These are phyloP conservation scores for Sylvia atricapilla DNA, from an alignment of 2,113 vertebrate genomes.

Conservation along the genomic window DNA sequence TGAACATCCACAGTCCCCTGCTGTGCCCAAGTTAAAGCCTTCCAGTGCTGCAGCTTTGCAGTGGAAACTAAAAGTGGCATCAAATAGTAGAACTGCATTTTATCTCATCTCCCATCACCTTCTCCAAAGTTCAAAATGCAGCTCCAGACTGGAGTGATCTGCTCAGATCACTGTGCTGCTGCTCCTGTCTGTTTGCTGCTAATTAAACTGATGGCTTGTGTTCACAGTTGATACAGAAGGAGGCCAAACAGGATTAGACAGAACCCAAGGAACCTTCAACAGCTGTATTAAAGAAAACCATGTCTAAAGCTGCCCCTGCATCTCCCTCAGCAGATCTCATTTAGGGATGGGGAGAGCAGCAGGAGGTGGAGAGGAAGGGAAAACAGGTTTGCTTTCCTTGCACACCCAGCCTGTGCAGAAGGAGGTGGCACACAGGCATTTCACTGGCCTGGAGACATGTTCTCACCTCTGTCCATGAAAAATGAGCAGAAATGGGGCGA, in stretches of 20 bases:
- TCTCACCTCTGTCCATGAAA: neutral
- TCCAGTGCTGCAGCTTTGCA: neutral
- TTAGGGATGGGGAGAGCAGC: neutral
- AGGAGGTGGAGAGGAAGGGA: neutral
- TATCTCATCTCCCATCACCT: neutral
- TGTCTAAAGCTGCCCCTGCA: neutral
- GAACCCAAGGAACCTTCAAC: neutral
- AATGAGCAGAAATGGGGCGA: neutral
- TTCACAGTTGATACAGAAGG: neutral
- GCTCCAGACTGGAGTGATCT: neutral
- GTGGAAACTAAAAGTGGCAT: neutral
- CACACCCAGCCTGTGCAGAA: neutral
- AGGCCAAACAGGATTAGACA: neutral
- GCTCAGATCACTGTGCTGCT: neutral
- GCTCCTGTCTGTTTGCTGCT: neutral
- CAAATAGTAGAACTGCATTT: neutral
- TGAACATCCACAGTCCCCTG: neutral
- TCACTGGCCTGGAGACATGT: rapidly evolving
- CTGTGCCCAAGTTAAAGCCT: neutral
- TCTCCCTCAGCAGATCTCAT: neutral
- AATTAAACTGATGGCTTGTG: neutral
- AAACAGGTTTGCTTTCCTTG: neutral
- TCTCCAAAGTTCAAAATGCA: neutral
- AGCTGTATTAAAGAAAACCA: neutral
- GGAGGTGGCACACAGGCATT: neutral